A percentile compares a stretch with the other conserved stretches of the same genome.
Evolutionary conservation across 2,888 invertebrate species (phyloP).

Genomic region (Aphodius sticticus): DNA sequence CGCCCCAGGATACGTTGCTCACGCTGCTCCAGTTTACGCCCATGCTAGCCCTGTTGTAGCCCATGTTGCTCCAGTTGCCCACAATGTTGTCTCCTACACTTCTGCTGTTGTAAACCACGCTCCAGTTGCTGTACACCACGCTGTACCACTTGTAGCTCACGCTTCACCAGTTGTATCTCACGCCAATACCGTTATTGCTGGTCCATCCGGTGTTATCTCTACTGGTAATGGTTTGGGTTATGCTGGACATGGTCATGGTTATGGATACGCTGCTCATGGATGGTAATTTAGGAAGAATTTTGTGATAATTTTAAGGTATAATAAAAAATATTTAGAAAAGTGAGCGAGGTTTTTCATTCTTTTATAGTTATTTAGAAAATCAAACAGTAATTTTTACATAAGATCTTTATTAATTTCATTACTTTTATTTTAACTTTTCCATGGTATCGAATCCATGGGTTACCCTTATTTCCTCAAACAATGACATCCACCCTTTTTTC

Average conservation of each 20-base stretch:
- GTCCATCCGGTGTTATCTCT: conserved; percentile 6
- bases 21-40: neutral
- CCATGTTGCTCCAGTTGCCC: conserved; percentile 7
- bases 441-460: too few relatives aligned
- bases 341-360: neutral
- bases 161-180: conserved; percentile 35
- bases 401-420: neutral
- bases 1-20: conserved; percentile 19
- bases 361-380: neutral
- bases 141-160: conserved; percentile 34
- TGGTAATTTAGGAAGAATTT: neutral
- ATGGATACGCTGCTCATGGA: neutral
- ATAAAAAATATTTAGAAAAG: neutral
- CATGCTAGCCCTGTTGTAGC: neutral
- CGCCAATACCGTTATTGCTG: conserved; percentile 16
- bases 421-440: neutral
- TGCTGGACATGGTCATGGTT: neutral
- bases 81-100: neutral
- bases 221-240: neutral
- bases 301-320: neutral
- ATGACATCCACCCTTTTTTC: neutral
- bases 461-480: neutral
- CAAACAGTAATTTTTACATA: neutral
- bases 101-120: neutral
- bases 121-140: neutral